Evolutionary conservation across 2,113 vertebrate species (phyloP).

Genomic region (Lamprologus speciosus): DNA sequence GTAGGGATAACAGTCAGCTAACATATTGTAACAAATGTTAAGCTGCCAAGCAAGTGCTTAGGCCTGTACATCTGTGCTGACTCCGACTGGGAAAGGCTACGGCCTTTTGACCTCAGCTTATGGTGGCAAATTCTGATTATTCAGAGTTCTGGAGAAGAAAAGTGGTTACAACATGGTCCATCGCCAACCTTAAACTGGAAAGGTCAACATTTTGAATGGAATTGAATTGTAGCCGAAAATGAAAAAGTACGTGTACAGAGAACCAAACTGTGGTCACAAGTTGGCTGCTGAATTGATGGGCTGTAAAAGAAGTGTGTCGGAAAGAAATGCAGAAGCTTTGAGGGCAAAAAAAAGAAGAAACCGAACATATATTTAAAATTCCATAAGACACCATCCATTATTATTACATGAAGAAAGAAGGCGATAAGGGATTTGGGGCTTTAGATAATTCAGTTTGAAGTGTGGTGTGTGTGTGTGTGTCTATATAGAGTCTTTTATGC

Average conservation of each 20-base stretch:
- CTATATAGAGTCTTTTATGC: background rate
- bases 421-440: background rate
- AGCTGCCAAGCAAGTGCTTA: background rate
- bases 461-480: background rate
- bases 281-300: background rate
- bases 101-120: background rate
- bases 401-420: conserved; percentile 6
- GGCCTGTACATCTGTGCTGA: background rate
- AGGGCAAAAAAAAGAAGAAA: background rate
- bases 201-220: background rate
- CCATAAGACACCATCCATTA: background rate
- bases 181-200: background rate
- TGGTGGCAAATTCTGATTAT: background rate
- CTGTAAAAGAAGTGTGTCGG: background rate
- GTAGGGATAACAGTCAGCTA: background rate
- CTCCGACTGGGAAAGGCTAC: background rate
- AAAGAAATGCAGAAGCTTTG: background rate
- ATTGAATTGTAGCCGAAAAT: background rate
- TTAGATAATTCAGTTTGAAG: conserved; percentile 1
- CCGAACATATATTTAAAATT: background rate
- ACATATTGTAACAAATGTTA: background rate
- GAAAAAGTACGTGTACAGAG: background rate
- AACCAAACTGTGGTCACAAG: background rate
- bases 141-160: background rate
- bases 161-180: background rate